A percentile compares a stretch with the other conserved stretches of the same genome.
phyloP scores from a whole-genome alignment of 2,113 vertebrate species.

The Muntiacus reevesi region DNA sequence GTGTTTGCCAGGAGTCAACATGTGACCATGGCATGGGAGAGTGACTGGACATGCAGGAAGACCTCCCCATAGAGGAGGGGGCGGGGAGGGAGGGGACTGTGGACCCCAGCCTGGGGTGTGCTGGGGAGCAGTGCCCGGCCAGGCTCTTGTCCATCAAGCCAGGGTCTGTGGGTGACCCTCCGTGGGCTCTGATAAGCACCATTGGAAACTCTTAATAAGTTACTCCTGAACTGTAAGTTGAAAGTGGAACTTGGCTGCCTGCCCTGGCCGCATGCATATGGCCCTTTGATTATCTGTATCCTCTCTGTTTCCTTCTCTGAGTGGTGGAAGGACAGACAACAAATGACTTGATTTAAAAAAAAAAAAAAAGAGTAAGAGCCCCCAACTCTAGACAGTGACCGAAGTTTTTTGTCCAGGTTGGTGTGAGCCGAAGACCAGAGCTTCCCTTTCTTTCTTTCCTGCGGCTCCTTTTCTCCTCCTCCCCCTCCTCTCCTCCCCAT shows the following conservation, averaged over 20 bases:
- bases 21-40: not conserved
- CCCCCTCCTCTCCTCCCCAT: not conserved
- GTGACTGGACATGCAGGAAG: not conserved
- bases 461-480: not conserved
- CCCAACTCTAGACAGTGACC: not conserved
- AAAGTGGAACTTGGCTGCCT: not conserved
- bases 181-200: not conserved
- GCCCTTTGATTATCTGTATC: not conserved
- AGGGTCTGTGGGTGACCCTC: not conserved
- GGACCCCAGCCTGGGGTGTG: not conserved
- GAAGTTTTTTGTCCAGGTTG: not conserved
- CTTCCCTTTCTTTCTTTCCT: not conserved
- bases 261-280: not conserved
- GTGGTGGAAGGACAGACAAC: not conserved
- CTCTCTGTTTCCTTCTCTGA: not conserved
- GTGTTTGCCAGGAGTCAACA: not conserved
- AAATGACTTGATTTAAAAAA: not conserved
- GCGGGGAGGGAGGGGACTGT: rapidly evolving
- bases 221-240: not conserved
- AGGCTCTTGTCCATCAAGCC: not conserved
- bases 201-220: not conserved
- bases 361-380: not conserved
- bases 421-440: not conserved
- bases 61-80: not conserved
- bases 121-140: rapidly evolving